Base-by-base conservation (phyloP, 1,140 invertebrate species). In the Drosophila triauraria region DNA sequence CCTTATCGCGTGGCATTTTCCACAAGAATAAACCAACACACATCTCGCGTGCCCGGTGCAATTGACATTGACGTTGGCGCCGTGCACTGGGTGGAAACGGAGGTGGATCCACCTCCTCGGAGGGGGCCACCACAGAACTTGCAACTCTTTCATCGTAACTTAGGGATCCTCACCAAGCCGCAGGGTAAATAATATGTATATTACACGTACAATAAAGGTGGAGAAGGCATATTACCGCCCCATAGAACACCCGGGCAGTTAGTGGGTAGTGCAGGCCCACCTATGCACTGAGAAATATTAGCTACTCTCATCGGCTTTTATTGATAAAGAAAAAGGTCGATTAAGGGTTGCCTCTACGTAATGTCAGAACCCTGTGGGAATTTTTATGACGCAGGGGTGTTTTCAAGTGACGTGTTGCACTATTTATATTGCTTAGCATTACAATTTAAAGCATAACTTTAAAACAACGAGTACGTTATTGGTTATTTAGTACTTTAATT, bases 1-100 rank as follows among this genome's bases (percentile, higher is more conserved):
- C 60, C 40, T 68, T 78, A 67, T 59, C 69, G 69, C 50, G 59
- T 40, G 78, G 69, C 58, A 84, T 80, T 84, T 84, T 84, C 82
- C 81, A 61, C 81, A 80, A 80, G 65, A 84, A 56, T 80, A 74
- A 60, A 62, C 81, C 70, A 60, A 59, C 75, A 59, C 75, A 59
- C 46, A 68, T 59, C 67, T 63, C 56, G 72, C 72, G 72, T 75
- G 72, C 69, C 50, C 50, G 48, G 40, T 72, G 76, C 68, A 72
- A 74, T 80, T 80, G 77, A 74, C 76, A 74, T 62, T 75, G 72
- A 75, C 69, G 71, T 40, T 63, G 69, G 57, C 69, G 69, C 50
- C 42, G 35, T 40, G 35, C 23, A 50, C 2, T 59, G 46, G 65
- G 43, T 27, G 38, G 46, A 30, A 65, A 32, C 15, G n/a, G 38